Percentiles rank a stretch among this genome's conserved stretches.
These are phyloP conservation scores for Gonioctena quinquepunctata DNA, from an alignment of 1,140 invertebrate species.

Conservation along the genomic window DNA sequence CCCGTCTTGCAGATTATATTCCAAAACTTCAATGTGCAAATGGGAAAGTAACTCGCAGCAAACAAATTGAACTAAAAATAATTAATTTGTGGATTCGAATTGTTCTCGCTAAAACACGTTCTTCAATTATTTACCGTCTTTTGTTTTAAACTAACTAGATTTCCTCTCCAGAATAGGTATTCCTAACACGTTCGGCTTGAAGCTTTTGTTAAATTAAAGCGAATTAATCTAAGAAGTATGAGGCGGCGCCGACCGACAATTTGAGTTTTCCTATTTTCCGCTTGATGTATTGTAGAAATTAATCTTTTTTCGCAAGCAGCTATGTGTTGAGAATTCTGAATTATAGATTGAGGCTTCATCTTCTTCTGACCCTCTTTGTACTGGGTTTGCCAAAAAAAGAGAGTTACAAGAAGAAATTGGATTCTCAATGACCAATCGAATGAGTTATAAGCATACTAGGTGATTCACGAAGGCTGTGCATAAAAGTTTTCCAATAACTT, in stretches of 20 bases:
- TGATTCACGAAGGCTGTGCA: no score
- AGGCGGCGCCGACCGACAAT: conserved; percentile 32
- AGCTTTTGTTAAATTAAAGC: conserved; percentile 44
- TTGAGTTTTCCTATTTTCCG: conserved; percentile 28
- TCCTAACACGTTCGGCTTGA: conserved; percentile 40
- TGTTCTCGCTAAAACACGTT: conserved; percentile 30
- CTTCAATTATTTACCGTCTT: conserved; percentile 46
- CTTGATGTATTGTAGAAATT: conserved; percentile 16
- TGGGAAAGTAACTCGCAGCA: conserved; percentile 7
- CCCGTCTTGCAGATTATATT: not conserved
- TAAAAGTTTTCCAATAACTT: no score
- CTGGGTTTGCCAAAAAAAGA: no score
- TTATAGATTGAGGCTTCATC: no score
- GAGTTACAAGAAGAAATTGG: no score
- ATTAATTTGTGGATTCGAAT: conserved; percentile 19
- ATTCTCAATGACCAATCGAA: no score
- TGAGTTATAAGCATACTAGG: no score
- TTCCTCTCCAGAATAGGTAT: conserved; percentile 30
- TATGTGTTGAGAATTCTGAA: conserved; percentile 10
- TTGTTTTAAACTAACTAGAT: conserved; percentile 43
- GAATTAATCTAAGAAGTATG: conserved; percentile 43
- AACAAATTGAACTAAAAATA: conserved; percentile 16
- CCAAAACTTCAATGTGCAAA: not conserved
- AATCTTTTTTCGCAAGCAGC: conserved; percentile 6
- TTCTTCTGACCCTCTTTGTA: no score